Base-by-base conservation (phyloP, 2,888 invertebrate genomes). In the Drosophila heteroneura region DNA sequence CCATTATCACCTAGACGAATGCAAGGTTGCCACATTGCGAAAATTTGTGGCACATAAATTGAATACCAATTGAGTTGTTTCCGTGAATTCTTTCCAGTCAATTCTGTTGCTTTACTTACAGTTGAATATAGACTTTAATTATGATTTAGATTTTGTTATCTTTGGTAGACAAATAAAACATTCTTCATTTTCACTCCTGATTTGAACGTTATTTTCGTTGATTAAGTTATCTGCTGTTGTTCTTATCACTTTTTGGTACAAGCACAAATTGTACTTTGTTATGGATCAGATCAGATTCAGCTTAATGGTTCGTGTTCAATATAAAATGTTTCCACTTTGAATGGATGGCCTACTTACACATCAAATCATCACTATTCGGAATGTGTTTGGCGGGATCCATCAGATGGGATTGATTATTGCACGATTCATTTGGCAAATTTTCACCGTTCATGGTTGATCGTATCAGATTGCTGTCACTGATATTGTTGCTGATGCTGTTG, bases 281-380 rank as follows among this genome's bases (percentile, higher is more conserved):
- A 41, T 61, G 60, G 61, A 73, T 73, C 30, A 28, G 28, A 57
- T 39, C 79, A 68, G 67, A 79, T 62, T 47, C 26, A 26, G 76
- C 51, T 58, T 57, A 26, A 26, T 41, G 33, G 12, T 19, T 32
- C 16, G 49, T 59, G 28, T 30, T 35, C 12, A 33, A 53, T 28
- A 16, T 28, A 41, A 39, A 37, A 32, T 39, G 37, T 57, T 66
- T 74, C 68, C 79, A 82, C 74, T 79, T 79, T 79, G 61, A 66
- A 76, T 81, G 64, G 64, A 73, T 76, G 44, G 37, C 58, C 51
- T 70, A 89, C 89, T 89, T 90, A 89, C 89, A 88, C 89, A 89
- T 89, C 35, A 91, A 64, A 53, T 91, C 86, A 74, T 89, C 89
- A 59, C 66, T 62, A 30, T 77, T 76, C 12, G 64, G 75, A 33